Evolutionary conservation across 1,140 invertebrate genomes (phyloP), one percentile per base, ranked within the genome.

Genomic region (Condylostylus longicornis): DNA sequence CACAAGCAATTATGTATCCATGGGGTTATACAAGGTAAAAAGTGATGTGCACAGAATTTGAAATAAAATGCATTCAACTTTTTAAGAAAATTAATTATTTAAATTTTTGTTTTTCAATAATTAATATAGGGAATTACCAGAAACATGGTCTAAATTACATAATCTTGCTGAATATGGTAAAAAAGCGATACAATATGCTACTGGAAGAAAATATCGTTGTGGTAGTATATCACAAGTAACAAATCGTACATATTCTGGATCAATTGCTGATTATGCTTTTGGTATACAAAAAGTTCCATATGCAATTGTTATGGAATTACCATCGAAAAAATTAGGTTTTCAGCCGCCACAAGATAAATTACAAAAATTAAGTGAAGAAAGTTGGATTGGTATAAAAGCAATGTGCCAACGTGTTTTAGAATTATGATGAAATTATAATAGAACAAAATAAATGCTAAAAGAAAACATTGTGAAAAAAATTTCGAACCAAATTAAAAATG

Each of bases 251-350:
- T 74, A 74, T 8, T 68, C 75, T 25, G 78, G 78, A 2, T 73
- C 71, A 2, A 75, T 74, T 38, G 72, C 79, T 46, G 80, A 83
- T 46, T 83, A 71, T 55, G 75, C 74, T 0, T 76, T 71, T 44
- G 74, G 70, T 1, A 65, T 62, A 0, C 57, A 66, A 2, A 69
- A 69, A 13, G 65, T 82, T 2, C 74, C 74, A 4, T 75, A 79
- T 50, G 69, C 72, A 0, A 77, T 72, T 45, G 72, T 77, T 0
- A 69, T 82, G 57, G 80, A 83, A 54, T 51, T 82, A 23, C 73
- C 76, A 22, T 64, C 61, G 6, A 68, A 70, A 5, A 49, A 52
- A 6, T 63, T 67, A 22, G 75, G 74, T 18, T 81, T 81, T 48
- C 50, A 73, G n/a, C 62, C 78, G 2, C 74, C 77, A 5, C 51